Evolutionary conservation across 2,888 invertebrate species (phyloP).

Genomic region (Heteromyza rotundicornis): DNA sequence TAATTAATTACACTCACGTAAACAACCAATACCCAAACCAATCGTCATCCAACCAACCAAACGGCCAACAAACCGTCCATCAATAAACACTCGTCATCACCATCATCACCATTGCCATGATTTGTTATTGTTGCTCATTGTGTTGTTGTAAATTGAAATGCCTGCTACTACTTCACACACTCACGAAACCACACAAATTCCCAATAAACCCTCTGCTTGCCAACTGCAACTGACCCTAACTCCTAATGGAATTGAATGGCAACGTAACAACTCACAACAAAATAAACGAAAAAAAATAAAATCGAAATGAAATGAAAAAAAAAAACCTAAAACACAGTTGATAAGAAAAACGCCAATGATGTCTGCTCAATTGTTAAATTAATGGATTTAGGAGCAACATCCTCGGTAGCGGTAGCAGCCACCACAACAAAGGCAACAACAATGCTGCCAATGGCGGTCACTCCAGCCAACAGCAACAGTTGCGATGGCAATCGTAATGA

Average conservation of each 20-base stretch:
- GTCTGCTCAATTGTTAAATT: conserved; percentile 52
- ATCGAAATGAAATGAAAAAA: not conserved
- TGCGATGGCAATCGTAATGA: conserved; percentile 57
- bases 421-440: conserved; percentile 22
- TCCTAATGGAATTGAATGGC: too few species aligned
- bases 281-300: not conserved
- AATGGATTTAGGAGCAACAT: conserved; percentile 43
- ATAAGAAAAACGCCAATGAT: conserved; percentile 59
- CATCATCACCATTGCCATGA: not conserved
- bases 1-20: too few species aligned
- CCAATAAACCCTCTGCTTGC: not conserved
- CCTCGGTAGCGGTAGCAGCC: conserved; percentile 5
- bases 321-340: conserved; percentile 37
- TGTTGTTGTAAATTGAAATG: conserved; percentile 9
- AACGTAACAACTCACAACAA: not conserved
- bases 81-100: not conserved
- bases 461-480: conserved; percentile 39
- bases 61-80: too few species aligned
- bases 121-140: conserved; percentile 5
- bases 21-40: too few species aligned
- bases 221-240: not conserved
- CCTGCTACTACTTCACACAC: not conserved
- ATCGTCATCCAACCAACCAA: too few species aligned
- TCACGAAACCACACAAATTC: not conserved
- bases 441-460: conserved; percentile 26